A percentile compares a stretch with the other conserved stretches of the same genome.
phyloP scores from a whole-genome alignment of 2,113 vertebrate genomes.

The Ia io region DNA sequence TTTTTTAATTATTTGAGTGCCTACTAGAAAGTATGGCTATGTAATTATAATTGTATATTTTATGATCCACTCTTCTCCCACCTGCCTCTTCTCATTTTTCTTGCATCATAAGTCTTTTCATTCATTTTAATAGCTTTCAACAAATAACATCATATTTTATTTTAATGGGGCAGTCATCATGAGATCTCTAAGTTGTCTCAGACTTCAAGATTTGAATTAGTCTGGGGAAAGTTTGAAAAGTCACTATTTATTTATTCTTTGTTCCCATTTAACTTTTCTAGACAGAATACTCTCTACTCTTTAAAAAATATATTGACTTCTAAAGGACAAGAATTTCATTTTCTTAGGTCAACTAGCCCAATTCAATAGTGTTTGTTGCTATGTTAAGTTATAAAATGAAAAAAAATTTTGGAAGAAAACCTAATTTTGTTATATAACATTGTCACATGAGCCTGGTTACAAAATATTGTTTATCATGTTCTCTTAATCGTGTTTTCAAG shows the following conservation, averaged over 20 bases:
- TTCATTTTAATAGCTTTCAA: conserved; percentile 35
- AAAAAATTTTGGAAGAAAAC: conserved; percentile 30
- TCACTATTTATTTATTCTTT: conserved; percentile 35
- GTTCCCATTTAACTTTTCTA: conserved; percentile 47
- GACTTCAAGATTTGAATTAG: conserved; percentile 48
- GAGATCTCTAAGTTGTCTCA: conserved; percentile 31
- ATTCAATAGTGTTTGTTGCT: conserved; percentile 33
- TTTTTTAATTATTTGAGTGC: conserved; percentile 30
- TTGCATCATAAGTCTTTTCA: conserved; percentile 26
- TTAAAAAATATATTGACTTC: conserved; percentile 10
- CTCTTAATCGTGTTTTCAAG: conserved; percentile 15
- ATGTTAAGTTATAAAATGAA: conserved; percentile 34
- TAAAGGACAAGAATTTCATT: conserved; percentile 35
- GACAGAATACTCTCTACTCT: conserved; percentile 39
- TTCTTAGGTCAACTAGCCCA: neutral
- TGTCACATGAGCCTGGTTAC: neutral
- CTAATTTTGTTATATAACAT: conserved; percentile 36
- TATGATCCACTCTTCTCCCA: neutral
- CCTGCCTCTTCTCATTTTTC: conserved; percentile 42
- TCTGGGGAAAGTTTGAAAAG: conserved; percentile 37
- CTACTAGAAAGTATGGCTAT: neutral
- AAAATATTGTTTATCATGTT: conserved; percentile 10
- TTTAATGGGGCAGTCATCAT: conserved; percentile 17
- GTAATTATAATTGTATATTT: neutral
- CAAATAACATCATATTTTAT: conserved; percentile 12